Percentiles rank a stretch among this genome's conserved stretches.
Evolutionary conservation across 2,888 invertebrate species (phyloP).

Genomic region (Spodoptera picta): DNA sequence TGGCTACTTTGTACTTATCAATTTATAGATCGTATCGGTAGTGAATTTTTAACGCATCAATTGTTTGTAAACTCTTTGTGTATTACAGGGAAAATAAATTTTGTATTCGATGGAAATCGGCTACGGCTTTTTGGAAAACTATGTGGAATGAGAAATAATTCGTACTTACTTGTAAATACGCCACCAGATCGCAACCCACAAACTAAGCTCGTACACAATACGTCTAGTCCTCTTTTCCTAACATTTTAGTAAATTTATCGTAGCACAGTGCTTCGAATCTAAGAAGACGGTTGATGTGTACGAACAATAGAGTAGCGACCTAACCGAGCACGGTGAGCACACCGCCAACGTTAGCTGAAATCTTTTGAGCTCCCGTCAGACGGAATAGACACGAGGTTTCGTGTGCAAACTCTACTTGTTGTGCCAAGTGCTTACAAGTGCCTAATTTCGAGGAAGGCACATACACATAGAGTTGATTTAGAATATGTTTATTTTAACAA

Average conservation of each 20-base stretch:
- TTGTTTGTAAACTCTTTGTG: conserved; percentile 41
- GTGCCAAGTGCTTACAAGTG: conserved; percentile 64
- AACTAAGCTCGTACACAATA: conserved; percentile 53
- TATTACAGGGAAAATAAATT: conserved; percentile 19
- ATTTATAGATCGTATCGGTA: conserved; percentile 40
- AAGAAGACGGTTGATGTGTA: conserved; percentile 67
- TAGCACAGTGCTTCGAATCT: conserved; percentile 55
- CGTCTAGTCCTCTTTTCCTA: conserved; percentile 52
- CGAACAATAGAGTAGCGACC: conserved; percentile 73
- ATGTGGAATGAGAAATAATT: conserved; percentile 23
- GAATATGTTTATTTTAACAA: conserved; percentile 38
- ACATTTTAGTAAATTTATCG: conserved; percentile 61
- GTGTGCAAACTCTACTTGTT: conserved; percentile 66
- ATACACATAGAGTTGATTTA: conserved; percentile 21
- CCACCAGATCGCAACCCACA: conserved; percentile 49
- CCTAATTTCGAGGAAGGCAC: conserved; percentile 60
- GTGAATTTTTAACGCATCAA: conserved; percentile 47
- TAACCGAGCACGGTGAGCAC: conserved; percentile 70
- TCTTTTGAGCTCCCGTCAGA: conserved; percentile 77
- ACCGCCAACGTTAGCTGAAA: conserved; percentile 65
- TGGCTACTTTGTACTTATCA: conserved; percentile 42
- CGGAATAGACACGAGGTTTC: conserved; percentile 71
- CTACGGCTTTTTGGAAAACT: conserved; percentile 31
- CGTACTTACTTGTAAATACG: conserved; percentile 3
- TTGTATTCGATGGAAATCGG: conserved; percentile 6